phyloP scores from a whole-genome alignment of 1,140 invertebrate genomes.

The Eufriesea mexicana region DNA sequence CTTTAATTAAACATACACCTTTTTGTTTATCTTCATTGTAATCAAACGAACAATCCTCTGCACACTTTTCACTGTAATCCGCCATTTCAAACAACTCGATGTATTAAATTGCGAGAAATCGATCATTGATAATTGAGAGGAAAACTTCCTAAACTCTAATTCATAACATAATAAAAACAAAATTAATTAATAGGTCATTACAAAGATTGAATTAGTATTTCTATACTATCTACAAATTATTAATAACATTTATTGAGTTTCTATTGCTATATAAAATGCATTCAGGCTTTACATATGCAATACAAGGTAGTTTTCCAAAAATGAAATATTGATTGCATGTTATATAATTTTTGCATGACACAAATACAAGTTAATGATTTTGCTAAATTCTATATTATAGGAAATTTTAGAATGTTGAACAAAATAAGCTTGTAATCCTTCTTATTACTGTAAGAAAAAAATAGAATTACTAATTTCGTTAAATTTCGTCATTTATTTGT shows the following conservation, averaged over 20 bases:
- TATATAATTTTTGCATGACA: constrained; percentile 4
- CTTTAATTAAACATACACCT: constrained; percentile 84
- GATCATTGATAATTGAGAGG: background rate
- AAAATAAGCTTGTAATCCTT: background rate
- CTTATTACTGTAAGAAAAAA: too few species aligned
- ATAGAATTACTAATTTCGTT: background rate
- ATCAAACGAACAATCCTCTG: constrained; percentile 62
- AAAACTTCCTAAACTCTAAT: background rate
- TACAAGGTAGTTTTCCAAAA: background rate
- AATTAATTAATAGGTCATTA: background rate
- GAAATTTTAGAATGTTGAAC: background rate
- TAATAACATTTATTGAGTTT: background rate
- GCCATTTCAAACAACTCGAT: constrained; percentile 52
- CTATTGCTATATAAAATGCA: background rate
- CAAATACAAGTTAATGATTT: background rate
- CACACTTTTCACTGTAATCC: constrained; percentile 58
- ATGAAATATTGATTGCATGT: background rate
- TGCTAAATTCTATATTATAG: background rate
- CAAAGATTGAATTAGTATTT: background rate
- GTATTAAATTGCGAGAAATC: background rate
- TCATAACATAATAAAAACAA: background rate
- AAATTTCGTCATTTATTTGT: background rate
- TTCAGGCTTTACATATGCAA: background rate
- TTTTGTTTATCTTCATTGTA: constrained; percentile 71
- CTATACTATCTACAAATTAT: background rate